Evolutionary conservation across 2,888 invertebrate species (phyloP).

Genomic region (Trachelus stipa): DNA sequence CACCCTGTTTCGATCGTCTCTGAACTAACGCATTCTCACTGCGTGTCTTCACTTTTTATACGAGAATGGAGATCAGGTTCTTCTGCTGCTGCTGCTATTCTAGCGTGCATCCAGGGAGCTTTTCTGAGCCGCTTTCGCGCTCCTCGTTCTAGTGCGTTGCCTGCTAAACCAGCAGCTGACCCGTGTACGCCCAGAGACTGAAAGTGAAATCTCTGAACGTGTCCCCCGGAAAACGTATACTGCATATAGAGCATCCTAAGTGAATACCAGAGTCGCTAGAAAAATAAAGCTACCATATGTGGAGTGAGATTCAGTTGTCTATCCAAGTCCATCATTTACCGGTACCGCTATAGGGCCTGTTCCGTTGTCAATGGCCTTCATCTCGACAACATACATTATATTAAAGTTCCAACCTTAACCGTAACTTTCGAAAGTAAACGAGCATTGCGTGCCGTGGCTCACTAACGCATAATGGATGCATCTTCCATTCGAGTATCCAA

Average conservation of each 20-base stretch:
- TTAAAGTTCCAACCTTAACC: background rate
- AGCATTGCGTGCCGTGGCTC: background rate
- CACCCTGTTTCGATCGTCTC: background rate
- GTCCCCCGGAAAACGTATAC: background rate
- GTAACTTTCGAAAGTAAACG: background rate
- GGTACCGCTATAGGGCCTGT: background rate
- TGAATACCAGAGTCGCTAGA: background rate
- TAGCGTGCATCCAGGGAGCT: background rate
- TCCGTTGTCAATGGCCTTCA: background rate
- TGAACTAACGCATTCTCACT: conserved; percentile 41
- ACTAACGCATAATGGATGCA: background rate
- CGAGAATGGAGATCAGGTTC: background rate
- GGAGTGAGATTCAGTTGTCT: background rate
- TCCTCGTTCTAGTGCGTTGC: background rate
- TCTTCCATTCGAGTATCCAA: background rate
- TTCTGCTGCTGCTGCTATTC: background rate
- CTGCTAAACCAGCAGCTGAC: background rate
- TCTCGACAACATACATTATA: background rate
- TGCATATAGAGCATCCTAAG: background rate
- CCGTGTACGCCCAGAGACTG: background rate
- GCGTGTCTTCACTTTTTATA: conserved; percentile 51
- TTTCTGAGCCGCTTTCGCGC: background rate
- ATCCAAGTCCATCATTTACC: background rate
- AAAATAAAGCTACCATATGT: background rate
- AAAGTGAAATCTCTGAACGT: background rate